Percentiles rank a stretch among this genome's conserved stretches.
These are phyloP conservation scores for Stichopus chloronotus DNA, from an alignment of 35 echinoderm and acorn worm genomes.

Conservation along the genomic window DNA sequence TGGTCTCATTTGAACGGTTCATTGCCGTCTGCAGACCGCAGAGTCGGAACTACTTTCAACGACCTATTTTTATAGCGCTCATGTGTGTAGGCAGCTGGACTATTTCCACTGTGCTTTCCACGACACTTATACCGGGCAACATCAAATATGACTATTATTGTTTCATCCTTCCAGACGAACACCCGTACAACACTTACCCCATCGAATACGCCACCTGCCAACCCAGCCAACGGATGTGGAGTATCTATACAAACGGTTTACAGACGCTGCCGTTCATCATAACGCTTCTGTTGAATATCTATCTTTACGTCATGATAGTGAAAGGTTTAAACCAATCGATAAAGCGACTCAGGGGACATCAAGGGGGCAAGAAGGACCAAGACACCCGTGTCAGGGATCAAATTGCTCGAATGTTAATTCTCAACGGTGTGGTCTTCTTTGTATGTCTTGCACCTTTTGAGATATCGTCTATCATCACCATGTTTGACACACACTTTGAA, in stretches of 20 bases:
- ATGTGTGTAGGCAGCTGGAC: conserved; percentile 61
- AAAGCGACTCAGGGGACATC: conserved; percentile 60
- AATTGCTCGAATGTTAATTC: conserved; percentile 86
- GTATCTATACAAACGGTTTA: conserved; percentile 63
- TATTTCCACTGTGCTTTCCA: conserved; percentile 65
- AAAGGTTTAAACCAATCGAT: conserved; percentile 76
- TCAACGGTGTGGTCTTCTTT: conserved; percentile 91
- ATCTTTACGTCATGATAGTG: conserved; percentile 75
- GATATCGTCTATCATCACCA: conserved; percentile 70
- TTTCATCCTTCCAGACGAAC: conserved; percentile 55
- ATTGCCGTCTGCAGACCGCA: conserved; percentile 82
- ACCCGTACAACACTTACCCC: conserved; percentile 57
- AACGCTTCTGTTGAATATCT: conserved; percentile 69
- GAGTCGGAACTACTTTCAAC: conserved; percentile 61
- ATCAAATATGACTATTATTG: conserved; percentile 42
- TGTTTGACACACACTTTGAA: conserved; percentile 52
- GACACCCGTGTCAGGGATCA: conserved; percentile 80
- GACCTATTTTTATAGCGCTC: conserved; percentile 42
- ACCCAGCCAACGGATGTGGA: conserved; percentile 18
- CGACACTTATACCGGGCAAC: conserved; percentile 66
- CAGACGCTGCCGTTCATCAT: conserved; percentile 87
- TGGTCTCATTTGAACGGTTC: conserved; percentile 86
- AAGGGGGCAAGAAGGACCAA: conserved; percentile 55
- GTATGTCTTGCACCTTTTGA: conserved; percentile 90
- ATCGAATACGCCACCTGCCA: conserved; percentile 36